These are phyloP conservation scores for Python bivittatus DNA, from an alignment of 2,113 vertebrate species.

Conservation along the genomic window DNA sequence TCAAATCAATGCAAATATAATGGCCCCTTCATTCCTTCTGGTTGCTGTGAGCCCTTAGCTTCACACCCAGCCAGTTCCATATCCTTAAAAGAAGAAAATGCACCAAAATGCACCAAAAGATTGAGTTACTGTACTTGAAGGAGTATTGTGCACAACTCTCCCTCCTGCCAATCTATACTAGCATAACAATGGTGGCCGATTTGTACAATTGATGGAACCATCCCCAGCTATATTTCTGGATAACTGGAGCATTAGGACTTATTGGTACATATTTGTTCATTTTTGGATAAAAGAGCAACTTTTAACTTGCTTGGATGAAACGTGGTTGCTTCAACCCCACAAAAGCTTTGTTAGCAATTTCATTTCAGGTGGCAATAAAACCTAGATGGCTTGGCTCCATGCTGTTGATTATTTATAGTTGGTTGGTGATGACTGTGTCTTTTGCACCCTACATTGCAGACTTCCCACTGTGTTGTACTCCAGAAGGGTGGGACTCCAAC, in stretches of 20 bases:
- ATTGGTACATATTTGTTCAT: background rate
- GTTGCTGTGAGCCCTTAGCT: too few relatives aligned
- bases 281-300: background rate
- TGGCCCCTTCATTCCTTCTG: too few relatives aligned
- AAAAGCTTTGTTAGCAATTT: background rate
- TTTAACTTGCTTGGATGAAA: background rate
- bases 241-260: background rate
- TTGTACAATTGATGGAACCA: background rate
- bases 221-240: too few relatives aligned
- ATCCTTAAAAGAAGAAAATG: too few relatives aligned
- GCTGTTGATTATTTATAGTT: background rate
- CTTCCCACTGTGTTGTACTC: too few relatives aligned
- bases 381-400: background rate
- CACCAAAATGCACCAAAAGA: too few relatives aligned
- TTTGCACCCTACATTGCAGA: background rate
- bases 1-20: too few relatives aligned
- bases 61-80: too few relatives aligned
- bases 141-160: too few relatives aligned
- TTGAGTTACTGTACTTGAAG: too few relatives aligned
- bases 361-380: background rate
- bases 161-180: too few relatives aligned
- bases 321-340: background rate
- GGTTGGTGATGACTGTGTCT: background rate
- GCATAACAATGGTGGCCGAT: background rate
- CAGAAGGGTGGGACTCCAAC: too few relatives aligned